Evolutionary conservation across 2,113 vertebrate species (phyloP).

Genomic region (Hippocampus guttulatus): DNA sequence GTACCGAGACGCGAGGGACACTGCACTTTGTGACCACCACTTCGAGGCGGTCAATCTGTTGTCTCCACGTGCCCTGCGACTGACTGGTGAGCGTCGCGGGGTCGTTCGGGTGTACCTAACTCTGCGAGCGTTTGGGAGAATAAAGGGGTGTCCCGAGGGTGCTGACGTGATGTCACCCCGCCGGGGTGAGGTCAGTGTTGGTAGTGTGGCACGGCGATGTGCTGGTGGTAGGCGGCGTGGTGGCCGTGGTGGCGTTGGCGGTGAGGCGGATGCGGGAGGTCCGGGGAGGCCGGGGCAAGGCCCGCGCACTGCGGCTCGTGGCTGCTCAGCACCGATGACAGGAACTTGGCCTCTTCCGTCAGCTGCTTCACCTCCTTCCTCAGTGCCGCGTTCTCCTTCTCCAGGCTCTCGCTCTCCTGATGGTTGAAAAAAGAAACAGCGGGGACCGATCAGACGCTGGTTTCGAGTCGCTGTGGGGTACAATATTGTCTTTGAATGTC

Average conservation of each 20-base stretch:
- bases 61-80: too few relatives aligned
- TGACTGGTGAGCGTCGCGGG: neutral
- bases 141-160: neutral
- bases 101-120: neutral
- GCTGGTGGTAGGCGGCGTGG: slow-evolving; percentile 81
- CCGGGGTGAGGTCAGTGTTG: slow-evolving; percentile 25
- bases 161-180: neutral
- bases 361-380: slow-evolving; percentile 92
- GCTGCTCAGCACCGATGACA: slow-evolving; percentile 83
- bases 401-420: slow-evolving; percentile 92
- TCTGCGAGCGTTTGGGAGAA: neutral
- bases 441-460: neutral
- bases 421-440: neutral
- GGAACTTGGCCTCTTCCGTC: slow-evolving; percentile 89
- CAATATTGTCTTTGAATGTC: too few relatives aligned
- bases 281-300: slow-evolving; percentile 71
- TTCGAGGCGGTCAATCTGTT: too few relatives aligned
- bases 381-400: slow-evolving; percentile 88
- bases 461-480: neutral
- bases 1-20: too few relatives aligned
- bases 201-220: slow-evolving; percentile 85
- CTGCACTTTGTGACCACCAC: too few relatives aligned
- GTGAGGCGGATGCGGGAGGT: slow-evolving; percentile 76
- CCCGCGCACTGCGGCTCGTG: slow-evolving; percentile 86
- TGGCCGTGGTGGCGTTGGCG: slow-evolving; percentile 72